Evolutionary conservation across 2,113 vertebrate genomes (phyloP).

Genomic region (Formicarius rufipectus): DNA sequence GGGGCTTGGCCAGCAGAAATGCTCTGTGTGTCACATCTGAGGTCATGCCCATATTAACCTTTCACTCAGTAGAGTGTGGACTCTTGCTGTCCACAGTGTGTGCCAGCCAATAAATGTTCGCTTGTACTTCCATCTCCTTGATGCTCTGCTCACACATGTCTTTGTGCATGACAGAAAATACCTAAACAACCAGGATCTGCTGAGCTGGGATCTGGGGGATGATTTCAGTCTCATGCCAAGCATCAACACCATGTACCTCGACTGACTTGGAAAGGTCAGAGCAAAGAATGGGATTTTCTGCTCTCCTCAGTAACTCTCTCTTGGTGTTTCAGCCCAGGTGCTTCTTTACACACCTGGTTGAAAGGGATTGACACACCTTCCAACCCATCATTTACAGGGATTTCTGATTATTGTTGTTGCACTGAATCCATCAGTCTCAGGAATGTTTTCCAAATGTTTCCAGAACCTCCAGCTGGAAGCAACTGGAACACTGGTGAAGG

Average conservation of each 20-base stretch:
- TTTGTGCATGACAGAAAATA: background rate
- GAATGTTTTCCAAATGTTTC: background rate
- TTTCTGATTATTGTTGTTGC: background rate
- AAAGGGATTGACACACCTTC: background rate
- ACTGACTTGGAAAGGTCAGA: background rate
- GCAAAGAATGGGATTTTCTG: background rate
- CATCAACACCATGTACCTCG: fast-evolving
- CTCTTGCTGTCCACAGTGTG: background rate
- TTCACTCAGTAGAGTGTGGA: background rate
- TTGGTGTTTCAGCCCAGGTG: background rate
- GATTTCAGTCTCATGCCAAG: background rate
- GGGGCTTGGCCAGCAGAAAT: background rate
- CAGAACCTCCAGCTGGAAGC: background rate
- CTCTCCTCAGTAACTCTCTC: background rate
- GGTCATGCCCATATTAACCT: background rate
- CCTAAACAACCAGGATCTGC: background rate
- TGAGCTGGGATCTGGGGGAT: background rate
- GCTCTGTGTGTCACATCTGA: background rate
- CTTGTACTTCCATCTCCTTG: background rate
- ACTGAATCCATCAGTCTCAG: background rate
- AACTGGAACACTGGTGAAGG: background rate
- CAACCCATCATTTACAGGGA: background rate
- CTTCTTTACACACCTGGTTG: background rate
- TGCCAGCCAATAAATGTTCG: background rate
- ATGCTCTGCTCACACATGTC: fast-evolving